Evolutionary conservation across 2,113 vertebrate species (phyloP), one percentile per base, ranked within the genome.

Genomic region (Pardalotus punctatus): DNA sequence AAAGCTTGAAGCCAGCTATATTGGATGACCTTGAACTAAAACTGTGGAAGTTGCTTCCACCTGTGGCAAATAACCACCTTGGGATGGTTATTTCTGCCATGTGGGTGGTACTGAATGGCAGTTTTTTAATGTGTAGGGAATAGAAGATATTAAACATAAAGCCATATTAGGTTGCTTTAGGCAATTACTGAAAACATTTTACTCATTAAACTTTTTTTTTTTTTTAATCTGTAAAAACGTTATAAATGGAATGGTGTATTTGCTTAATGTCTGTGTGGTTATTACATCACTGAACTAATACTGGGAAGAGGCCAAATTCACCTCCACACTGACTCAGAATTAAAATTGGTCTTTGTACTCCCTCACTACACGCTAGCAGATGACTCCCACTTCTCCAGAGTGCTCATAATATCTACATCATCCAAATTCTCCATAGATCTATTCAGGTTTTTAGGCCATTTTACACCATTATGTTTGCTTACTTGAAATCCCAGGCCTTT

Each of bases 11-110:
- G 80, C 79, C 88, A 93, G 54, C 51, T 79, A 18, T 36, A 27
- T 51, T 91, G 95, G 56, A 48, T 87, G 77, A 94, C 94, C 96
- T 96, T 96, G 91, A 89, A 71, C 25, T 78, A 56, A 78, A 96
- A 74, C 54, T 70, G 57, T 80, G 56, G 31, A 92, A 79, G 36
- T 25, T 90, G 54, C 61, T 86, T 86, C 76, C 61, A 64, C 64
- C 76, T 90, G 43, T 83, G 64, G n/a, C n/a, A n/a, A n/a, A 48
- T 51, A 21, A 51, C 38, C 84, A 40, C 9, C 20, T 43, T 45
- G 65, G 60, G 69, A 60, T 71, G 40, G 47, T 83, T 93, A 60
- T 79, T 95, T 91, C 65, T 89, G 56, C 58, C 47, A 29, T 12
- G 24, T 12, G 33, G 62, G n/a, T 56, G 45, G 50, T 36, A 27